Base-by-base conservation (phyloP, 2,797 vertebrate genomes). In the Rhabdomys pumilio region DNA sequence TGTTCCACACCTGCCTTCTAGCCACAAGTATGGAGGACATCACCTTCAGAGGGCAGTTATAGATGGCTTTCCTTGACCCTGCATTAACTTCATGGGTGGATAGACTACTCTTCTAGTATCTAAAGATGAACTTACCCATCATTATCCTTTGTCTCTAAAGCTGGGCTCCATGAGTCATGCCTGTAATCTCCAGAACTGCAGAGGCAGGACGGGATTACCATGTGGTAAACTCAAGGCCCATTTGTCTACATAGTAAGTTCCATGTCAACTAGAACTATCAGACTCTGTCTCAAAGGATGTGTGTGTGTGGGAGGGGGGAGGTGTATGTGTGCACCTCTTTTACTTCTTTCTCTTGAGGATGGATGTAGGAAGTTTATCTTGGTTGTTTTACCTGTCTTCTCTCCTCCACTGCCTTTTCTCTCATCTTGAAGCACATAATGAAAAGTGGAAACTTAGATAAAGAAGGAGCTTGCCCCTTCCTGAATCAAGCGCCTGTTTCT, bases 371-470 rank as follows among this genome's bases (percentile, higher is more conserved):
- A 82, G 41, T 75, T 92, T 81, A 89, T 89, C 86, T 95, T 80
- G 34, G 50, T 91, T 88, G 59, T 76, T 65, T 81, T 41, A 72
- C 26, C 41, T 69, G n/a, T 89, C 55, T 83, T 53, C 29, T 89
- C 86, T 76, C 79, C 41, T 84, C 22, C 41, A 41, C 41, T 47
- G 41, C 50, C 85, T 92, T 79, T 47, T 91, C 19, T 86, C n/a
- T 85, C 55, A 31, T 90, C 50, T 93, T 75, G 61, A 12, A 95
- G 44, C 8, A 38, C 31, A n/a, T 95, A 53, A 84, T n/a, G 65
- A 91, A 59, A 89, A 81, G 44, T 65, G 44, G n/a, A 76, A 90
- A 96, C 41, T 80, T 95, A 93, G 61, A 77, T 92, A 77, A 79
- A 96, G 95, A 69, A 57, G 76, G 79, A 53, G 85, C 47, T 63